Base-by-base conservation (phyloP, 1,140 invertebrate genomes). In the Probaryconus sp. region DNA sequence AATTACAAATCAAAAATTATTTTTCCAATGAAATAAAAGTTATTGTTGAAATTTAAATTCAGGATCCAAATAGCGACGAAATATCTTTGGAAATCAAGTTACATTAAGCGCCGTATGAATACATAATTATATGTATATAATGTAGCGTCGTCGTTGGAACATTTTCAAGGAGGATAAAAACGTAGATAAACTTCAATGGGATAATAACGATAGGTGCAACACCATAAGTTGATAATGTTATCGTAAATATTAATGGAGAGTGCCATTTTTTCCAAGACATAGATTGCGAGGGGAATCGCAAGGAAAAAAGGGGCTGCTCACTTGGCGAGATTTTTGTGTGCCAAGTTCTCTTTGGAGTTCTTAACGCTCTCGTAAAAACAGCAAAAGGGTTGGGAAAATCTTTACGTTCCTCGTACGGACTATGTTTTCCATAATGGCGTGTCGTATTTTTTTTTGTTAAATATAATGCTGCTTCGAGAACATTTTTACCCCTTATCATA, bases 181-280 rank as follows among this genome's bases (percentile, higher is more conserved):
- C 13, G 3, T 6, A 2, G 21, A 51, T 64, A 63, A 53, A 60
- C 13, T 55, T 50, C 18, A 24, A 60, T 51, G 45, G 13, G 30
- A n/a, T 28, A 56, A 53, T 70, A 48, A 50, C 42, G 35, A 56
- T 24, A 24, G 48, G 48, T 7, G 26, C n/a, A 14, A 40, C 20
- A 18, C 45, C 48, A 30, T 30, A 11, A 28, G 28, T 53, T 53
- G 47, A 45, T 60, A 61, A 55, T 28, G 51, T 20, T 17, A 9
- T 45, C 37, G 24, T 73, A 73, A 60, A 73, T 65, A 73, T 53
- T 53, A 73, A 73, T 61, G 40, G 60, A 6, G n/a, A 40, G 37
- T 37, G 18, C 7, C 28, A 48, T 50, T 70, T 63, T 63, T 70
- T 70, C 48, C 67, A 13, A 16, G 33, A 61, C 56, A 61, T 70